Conservation (phyloP, 2,113 vertebrate genomes). For the Saguinus imperator region DNA sequence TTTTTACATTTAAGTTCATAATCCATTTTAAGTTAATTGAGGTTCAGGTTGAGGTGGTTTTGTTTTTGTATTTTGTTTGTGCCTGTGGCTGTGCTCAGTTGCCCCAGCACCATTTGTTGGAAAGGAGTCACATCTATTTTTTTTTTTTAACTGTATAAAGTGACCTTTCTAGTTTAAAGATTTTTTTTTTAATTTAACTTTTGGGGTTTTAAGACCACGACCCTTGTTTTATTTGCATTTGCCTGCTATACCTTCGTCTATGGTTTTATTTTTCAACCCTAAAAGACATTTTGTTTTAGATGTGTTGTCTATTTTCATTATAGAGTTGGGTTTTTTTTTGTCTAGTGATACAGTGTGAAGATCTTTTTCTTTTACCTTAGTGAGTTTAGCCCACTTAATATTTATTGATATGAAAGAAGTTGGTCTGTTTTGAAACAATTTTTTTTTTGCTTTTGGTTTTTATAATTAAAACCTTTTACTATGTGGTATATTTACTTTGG, state of each 20-base stretch:
- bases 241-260: not conserved
- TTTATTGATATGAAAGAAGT: not conserved
- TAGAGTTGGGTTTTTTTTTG: not conserved
- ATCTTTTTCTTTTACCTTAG: not conserved
- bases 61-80: not conserved
- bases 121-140: not conserved
- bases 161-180: not conserved
- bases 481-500: not conserved
- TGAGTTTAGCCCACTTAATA: not conserved
- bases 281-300: conserved; percentile 3
- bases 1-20: conserved; percentile 1
- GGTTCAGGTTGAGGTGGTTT: not conserved
- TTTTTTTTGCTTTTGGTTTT: conserved; percentile 2
- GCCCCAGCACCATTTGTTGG: not conserved
- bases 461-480: not conserved
- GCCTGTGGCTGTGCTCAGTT: not conserved
- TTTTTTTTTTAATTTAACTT: not conserved
- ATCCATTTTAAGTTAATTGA: not conserved
- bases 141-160: not conserved
- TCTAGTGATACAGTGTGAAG: not conserved
- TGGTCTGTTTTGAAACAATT: not conserved
- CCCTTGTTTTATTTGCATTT: not conserved
- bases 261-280: not conserved
- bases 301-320: not conserved
- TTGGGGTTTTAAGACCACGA: not conserved